Evolutionary conservation across 2,797 vertebrate genomes (phyloP), one percentile per base, ranked within the genome.

Genomic region (Knipowitschia caucasica): DNA sequence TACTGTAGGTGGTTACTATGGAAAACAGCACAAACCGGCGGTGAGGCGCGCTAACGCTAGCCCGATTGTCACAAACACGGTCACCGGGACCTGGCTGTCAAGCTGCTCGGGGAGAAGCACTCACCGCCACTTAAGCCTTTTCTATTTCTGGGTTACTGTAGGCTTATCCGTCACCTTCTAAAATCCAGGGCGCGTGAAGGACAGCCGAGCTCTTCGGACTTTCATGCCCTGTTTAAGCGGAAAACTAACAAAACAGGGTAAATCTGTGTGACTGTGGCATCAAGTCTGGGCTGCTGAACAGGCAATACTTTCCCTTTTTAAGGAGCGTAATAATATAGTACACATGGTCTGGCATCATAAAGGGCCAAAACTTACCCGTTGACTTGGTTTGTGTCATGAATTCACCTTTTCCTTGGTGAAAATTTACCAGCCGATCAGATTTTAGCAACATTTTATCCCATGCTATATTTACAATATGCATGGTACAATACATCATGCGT

Each of bases 51-150:
- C 67, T 67, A 72, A 67, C 71, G 73, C 67, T 70, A 72, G 69
- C 71, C 70, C 80, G 81, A 83, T 81, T 84, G 81, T 80, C 80
- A 85, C 80, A 78, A 87, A 86, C 78, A 80, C 65, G 77, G 84
- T 86, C 81, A 79, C 73, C 50, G 59, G 71, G 81, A 85, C 83
- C 77, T 69, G 71, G 73, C 78, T 85, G 77, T 87, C 82, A 79
- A 82, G 80, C 75, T 83, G 78, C 68, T 67, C n/a, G 70, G 69
- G 71, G 50, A 38, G 67, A 80, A 77, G 73, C 78, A 77, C 75
- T 80, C 74, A 69, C 71, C 79, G 70, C 79, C n/a, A 75, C 77
- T 84, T 73, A 69, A 70, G 59, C 62, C 73, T 71, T 36, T 56
- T 65, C 75, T 63, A 58, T 34, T 61, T 51, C 31, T 6, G 49